These are phyloP conservation scores for Catocala fraxini DNA, from an alignment of 2,888 invertebrate genomes.

Conservation along the genomic window DNA sequence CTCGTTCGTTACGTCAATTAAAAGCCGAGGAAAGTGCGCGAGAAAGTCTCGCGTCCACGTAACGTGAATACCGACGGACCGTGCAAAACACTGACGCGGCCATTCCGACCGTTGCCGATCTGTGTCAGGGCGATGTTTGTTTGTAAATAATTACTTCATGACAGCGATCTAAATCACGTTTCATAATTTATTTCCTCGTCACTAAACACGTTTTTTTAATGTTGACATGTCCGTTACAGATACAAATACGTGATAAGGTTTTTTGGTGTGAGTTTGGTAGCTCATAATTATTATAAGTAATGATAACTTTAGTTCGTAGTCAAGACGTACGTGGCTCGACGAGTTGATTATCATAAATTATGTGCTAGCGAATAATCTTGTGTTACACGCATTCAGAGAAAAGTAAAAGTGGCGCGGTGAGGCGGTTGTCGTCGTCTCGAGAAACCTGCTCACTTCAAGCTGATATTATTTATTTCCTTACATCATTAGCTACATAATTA, in stretches of 20 bases:
- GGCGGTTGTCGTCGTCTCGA: conserved; percentile 65
- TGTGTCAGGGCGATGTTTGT: conserved; percentile 82
- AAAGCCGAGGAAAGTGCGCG: conserved; percentile 83
- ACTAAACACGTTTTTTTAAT: conserved; percentile 52
- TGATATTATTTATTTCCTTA: conserved; percentile 51
- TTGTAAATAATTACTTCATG: conserved; percentile 74
- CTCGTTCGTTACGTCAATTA: conserved; percentile 86
- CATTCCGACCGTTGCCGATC: conserved; percentile 58
- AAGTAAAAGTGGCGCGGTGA: conserved; percentile 81
- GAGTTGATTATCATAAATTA: conserved; percentile 31
- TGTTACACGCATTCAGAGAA: conserved; percentile 67
- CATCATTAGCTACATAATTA: conserved; percentile 48
- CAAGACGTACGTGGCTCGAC: conserved; percentile 21
- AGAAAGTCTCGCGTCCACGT: conserved; percentile 81
- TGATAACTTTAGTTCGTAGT: conserved; percentile 7
- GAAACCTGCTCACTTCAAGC: conserved; percentile 43
- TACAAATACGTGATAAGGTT: too few species aligned
- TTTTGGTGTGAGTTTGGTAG: not conserved
- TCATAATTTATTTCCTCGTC: conserved; percentile 54
- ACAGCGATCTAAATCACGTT: conserved; percentile 63
- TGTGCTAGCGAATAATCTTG: conserved; percentile 39
- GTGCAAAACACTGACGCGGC: conserved; percentile 60
- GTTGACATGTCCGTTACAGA: not conserved
- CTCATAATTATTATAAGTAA: conserved; percentile 5
- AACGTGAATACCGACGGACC: conserved; percentile 64